phyloP scores from a whole-genome alignment of 2,113 vertebrate genomes.

The Rhinopomastus cyanomelas region DNA sequence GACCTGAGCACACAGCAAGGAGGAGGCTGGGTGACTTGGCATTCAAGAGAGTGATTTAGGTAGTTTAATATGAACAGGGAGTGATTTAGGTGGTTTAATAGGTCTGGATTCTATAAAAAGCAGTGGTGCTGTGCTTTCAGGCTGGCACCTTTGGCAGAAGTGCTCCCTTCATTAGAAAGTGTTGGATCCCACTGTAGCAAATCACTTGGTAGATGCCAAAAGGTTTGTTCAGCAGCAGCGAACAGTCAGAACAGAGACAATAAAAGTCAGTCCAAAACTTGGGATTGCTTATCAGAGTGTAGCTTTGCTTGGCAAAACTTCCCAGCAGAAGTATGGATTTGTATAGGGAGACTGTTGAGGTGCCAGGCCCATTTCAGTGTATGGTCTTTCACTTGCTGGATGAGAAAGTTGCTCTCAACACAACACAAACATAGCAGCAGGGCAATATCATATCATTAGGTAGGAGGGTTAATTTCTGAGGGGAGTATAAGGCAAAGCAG shows the following conservation, averaged over 20 bases:
- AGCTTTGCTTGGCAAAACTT: not conserved
- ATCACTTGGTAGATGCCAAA: not conserved
- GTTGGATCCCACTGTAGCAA: not conserved
- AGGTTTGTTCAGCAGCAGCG: not conserved
- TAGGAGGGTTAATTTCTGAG: not conserved
- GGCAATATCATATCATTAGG: not conserved
- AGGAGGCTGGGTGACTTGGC: not conserved
- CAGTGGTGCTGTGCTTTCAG: not conserved
- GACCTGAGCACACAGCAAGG: not conserved
- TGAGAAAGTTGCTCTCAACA: not conserved
- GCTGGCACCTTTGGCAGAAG: slow-evolving; percentile 16
- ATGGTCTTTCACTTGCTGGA: not conserved
- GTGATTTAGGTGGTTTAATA: not conserved
- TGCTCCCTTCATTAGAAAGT: not conserved
- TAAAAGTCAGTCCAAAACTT: not conserved
- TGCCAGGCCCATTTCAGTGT: not conserved
- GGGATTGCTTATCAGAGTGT: not conserved
- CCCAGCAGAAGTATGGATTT: not conserved
- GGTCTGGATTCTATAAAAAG: slow-evolving; percentile 12
- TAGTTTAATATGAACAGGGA: not conserved
- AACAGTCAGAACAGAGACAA: not conserved
- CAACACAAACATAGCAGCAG: not conserved
- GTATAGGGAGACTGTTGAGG: not conserved
- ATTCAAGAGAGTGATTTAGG: not conserved
- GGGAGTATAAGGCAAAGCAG: not conserved